Base-by-base conservation (phyloP, 2,113 vertebrate species). In the Glaucidium brasilianum region DNA sequence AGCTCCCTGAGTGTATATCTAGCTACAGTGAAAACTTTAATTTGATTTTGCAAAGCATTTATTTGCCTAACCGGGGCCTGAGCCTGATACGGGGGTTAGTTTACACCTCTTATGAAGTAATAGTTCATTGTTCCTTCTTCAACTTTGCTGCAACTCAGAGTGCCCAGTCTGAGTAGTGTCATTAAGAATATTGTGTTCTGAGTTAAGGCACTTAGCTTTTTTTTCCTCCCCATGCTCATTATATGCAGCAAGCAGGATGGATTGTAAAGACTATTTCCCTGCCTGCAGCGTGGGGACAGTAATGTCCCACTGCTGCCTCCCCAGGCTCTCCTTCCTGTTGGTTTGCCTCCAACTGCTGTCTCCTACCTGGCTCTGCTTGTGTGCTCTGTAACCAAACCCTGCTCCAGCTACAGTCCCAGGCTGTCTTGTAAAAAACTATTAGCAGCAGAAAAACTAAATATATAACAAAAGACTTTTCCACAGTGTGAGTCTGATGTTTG, bases 41-140 rank as follows among this genome's bases (percentile, higher is more conserved):
- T 91, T 92, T 32, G 41, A 84, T 82, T 93, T 91, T 73, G 62
- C 32, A 79, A 94, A 88, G 58, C 58, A 56, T 67, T 81, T 78
- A 60, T 82, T 95, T 95, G 64, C 35, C 53, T 53, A 35, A 60
- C 21, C 1, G 1, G 22, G 37, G 26, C 45, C 55, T 49, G 72
- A 74, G 21, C 41, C 62, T 56, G 52, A 84, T n/a, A 41, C 0
- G 1, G 32, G 26, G n/a, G 30, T 63, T 53, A 69, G 37, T 91
- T 84, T 75, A 30, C 26, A 39, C 20, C 30, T 84, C 41, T 74
- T 93, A 56, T 9, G n/a, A 85, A 68, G 15, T 16, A 4, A 50
- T 73, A 66, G n/a, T 50, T 55, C 4, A 20, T 66, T 87, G 79
- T 79, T n/a, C 17, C 8, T 66, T 50, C 37, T 56, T 43, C 10